These are phyloP conservation scores for Melinaea menophilus DNA, from an alignment of 2,888 invertebrate species.

Conservation along the genomic window DNA sequence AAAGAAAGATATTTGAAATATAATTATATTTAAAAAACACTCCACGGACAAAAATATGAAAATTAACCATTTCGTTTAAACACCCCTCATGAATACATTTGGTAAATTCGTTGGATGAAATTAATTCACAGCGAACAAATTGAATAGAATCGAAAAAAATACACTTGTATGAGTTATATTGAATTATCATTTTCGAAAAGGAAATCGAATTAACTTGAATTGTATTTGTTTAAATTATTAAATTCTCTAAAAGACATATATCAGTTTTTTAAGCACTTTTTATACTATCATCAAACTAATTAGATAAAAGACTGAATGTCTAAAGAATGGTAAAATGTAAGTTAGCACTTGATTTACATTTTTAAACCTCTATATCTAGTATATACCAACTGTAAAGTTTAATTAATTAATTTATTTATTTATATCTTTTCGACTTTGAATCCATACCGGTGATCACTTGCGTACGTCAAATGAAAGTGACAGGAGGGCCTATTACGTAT, in stretches of 20 bases:
- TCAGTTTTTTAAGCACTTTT: too few species aligned
- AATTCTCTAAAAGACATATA: neutral
- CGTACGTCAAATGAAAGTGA: too few species aligned
- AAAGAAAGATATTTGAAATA: neutral
- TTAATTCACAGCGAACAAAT: constrained; percentile 48
- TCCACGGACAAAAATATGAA: constrained; percentile 22
- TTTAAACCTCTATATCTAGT: too few species aligned
- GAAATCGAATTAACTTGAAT: neutral
- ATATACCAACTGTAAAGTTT: too few species aligned
- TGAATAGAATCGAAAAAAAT: constrained; percentile 47
- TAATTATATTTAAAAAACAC: constrained; percentile 2
- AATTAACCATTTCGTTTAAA: constrained; percentile 34
- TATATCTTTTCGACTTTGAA: too few species aligned
- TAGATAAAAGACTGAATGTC: too few species aligned
- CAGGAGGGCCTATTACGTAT: too few species aligned
- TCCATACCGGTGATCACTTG: too few species aligned
- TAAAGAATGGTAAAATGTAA: too few species aligned
- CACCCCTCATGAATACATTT: constrained; percentile 55
- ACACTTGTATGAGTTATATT: constrained; percentile 29
- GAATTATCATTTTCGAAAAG: neutral
- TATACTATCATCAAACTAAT: too few species aligned
- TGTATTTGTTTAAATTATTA: neutral
- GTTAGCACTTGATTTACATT: too few species aligned
- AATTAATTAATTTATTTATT: too few species aligned
- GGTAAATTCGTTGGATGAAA: constrained; percentile 46